Evolutionary conservation across 2,888 invertebrate species (phyloP).

Genomic region (Neoascia interrupta): DNA sequence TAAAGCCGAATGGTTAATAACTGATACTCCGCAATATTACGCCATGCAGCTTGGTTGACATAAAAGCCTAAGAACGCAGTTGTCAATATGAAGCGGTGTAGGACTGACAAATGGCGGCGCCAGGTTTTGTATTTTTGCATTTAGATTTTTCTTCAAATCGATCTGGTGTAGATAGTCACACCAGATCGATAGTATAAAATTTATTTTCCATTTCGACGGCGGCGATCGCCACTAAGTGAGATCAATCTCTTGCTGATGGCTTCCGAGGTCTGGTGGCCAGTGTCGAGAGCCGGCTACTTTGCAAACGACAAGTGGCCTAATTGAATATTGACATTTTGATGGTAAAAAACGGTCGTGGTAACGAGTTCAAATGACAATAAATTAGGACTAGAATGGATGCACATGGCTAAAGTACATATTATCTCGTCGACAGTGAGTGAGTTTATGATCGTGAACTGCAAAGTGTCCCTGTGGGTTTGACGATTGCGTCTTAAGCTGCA

Average conservation of each 20-base stretch:
- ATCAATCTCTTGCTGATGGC: slow-evolving; percentile 49
- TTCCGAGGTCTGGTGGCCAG: slow-evolving; percentile 1
- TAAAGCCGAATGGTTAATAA: slow-evolving; percentile 19
- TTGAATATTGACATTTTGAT: slow-evolving; percentile 69
- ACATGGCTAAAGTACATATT: slow-evolving; percentile 52
- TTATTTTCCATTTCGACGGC: slow-evolving; percentile 61
- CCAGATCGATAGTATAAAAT: slow-evolving; percentile 47
- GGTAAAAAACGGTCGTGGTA: slow-evolving; percentile 67
- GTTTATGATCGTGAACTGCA: slow-evolving; percentile 37
- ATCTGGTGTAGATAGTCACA: slow-evolving; percentile 26
- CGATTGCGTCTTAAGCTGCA: slow-evolving; percentile 49
- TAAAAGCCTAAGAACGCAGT: too few relatives aligned
- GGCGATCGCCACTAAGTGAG: slow-evolving; percentile 30
- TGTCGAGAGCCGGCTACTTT: slow-evolving; percentile 16
- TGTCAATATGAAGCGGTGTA: slow-evolving; percentile 34
- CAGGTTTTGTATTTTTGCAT: slow-evolving; percentile 43
- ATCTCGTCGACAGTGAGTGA: slow-evolving; percentile 45
- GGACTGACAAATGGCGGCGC: slow-evolving; percentile 34
- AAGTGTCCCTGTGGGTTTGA: slow-evolving; percentile 17
- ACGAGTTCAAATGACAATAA: slow-evolving; percentile 69
- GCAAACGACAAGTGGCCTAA: slow-evolving; percentile 63
- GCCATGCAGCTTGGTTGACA: too few relatives aligned
- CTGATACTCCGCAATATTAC: too few relatives aligned
- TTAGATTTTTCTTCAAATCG: slow-evolving; percentile 37
- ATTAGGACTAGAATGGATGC: slow-evolving; percentile 56